Evolutionary conservation across 2,888 invertebrate species (phyloP), one percentile per base, ranked within the genome.

Genomic region (Hedychridium roseum): DNA sequence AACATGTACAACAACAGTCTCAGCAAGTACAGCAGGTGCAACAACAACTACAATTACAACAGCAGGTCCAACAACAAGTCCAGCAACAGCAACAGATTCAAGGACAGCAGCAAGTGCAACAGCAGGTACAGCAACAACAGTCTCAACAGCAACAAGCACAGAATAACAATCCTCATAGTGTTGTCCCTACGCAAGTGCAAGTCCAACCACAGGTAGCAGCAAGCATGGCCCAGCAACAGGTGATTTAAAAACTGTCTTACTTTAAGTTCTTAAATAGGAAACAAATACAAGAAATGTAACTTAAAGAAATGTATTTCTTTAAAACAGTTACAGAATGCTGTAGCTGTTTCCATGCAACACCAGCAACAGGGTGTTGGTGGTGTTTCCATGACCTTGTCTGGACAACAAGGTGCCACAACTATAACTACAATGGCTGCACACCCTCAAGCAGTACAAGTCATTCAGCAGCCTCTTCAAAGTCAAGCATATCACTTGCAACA

Each of bases 401-500:
- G 77, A 21, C 77, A 78, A 50, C 78, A 76, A 43, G 79, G 74
- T 38, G 85, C 85, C 59, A 86, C 82, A 1, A 86, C 87, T 1
- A 87, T 90, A 45, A 86, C 89, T 1, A 88, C 88, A 3, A 90
- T 91, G 89, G 88, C 91, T 2, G 88, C 90, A 0, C 80, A 90
- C 67, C 91, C 90, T 54, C 84, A 86, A 58, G 80, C 77, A 2
- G 88, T 94, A 21, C 93, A 94, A 75, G 88, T 94, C 16, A 91
- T 94, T 64, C 91, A 91, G 73, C 92, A 91, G 67, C 90, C 90
- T 1, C 76, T 90, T 37, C 89, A 90, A 76, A 90, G 85, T 77
- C 85, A 84, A 34, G 85, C 89, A 1, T 92, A 92, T 70, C 79
- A 79, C 41, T 70, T 93, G 38, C 91, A 88, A 69, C 91, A 91